phyloP scores from a whole-genome alignment of 30 jellyfish, hydroid and myxozoan species.

The Sanderia malayensis region DNA sequence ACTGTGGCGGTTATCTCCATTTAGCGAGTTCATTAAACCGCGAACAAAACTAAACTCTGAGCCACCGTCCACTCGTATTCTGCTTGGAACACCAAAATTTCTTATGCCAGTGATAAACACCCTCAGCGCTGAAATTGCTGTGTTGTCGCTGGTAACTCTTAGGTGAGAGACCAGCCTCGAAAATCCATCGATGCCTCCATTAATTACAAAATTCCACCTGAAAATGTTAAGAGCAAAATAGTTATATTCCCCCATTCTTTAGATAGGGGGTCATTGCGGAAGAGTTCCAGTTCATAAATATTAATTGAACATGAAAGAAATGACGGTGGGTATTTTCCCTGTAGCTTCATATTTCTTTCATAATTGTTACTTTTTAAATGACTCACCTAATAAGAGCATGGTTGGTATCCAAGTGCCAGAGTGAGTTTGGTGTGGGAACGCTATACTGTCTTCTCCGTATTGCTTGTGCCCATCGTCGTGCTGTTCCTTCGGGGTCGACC shows the following conservation, averaged over 20 bases:
- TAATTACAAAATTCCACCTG: slow-evolving; percentile 37
- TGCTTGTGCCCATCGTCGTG: slow-evolving; percentile 39
- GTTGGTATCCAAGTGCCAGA: too few species aligned
- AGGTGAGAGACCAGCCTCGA: slow-evolving; percentile 21
- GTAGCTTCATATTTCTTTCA: background rate
- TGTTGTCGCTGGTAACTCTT: slow-evolving; percentile 15
- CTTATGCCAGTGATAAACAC: slow-evolving; percentile 19
- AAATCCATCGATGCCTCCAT: slow-evolving; percentile 42
- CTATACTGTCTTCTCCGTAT: slow-evolving; percentile 23
- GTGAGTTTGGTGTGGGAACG: slow-evolving; percentile 50
- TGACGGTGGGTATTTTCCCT: background rate
- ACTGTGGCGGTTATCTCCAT: slow-evolving; percentile 19
- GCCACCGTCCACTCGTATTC: slow-evolving; percentile 37
- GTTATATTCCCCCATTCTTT: too few species aligned
- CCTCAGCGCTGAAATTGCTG: slow-evolving; percentile 11
- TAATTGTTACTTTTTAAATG: background rate
- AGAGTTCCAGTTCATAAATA: too few species aligned
- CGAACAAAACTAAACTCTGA: slow-evolving; percentile 9
- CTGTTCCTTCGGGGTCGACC: slow-evolving; percentile 49
- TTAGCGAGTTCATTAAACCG: slow-evolving; percentile 9
- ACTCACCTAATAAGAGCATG: slow-evolving; percentile 42
- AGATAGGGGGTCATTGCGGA: too few species aligned
- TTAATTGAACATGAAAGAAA: background rate
- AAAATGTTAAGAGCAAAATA: too few species aligned
- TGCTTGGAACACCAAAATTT: slow-evolving; percentile 26